Evolutionary conservation across 2,113 vertebrate genomes (phyloP).

Genomic region (Eolophus roseicapilla): DNA sequence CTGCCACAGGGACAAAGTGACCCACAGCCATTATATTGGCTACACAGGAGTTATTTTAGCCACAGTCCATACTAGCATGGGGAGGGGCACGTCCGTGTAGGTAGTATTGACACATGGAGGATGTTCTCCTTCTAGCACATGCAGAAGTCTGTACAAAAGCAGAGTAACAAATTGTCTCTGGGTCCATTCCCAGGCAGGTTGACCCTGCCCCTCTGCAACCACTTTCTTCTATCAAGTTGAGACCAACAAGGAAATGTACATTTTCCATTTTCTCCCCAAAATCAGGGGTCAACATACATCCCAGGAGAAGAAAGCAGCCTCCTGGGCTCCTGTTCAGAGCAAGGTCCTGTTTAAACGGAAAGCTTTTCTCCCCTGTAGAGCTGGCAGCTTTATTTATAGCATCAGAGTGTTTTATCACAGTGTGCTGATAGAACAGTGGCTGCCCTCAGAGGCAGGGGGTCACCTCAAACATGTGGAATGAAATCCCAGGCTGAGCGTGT

Average conservation of each 20-base stretch:
- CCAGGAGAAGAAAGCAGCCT: background rate
- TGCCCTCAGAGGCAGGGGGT: background rate
- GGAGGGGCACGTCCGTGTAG: background rate
- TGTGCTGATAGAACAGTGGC: background rate
- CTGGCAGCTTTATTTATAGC: conserved; percentile 38
- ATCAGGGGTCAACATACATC: background rate
- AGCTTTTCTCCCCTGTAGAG: background rate
- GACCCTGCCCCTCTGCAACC: background rate
- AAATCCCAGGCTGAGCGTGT: background rate
- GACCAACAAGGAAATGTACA: background rate
- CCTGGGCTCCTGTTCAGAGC: background rate
- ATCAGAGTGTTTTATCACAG: background rate
- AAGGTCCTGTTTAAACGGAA: background rate
- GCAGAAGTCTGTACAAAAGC: background rate
- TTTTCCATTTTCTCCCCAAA: background rate
- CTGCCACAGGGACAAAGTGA: background rate
- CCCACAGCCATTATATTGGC: background rate
- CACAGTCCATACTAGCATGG: fast-evolving
- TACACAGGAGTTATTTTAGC: background rate
- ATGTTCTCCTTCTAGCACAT: background rate
- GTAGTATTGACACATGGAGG: fast-evolving
- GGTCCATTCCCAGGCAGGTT: background rate
- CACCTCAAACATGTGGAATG: background rate
- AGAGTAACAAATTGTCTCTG: background rate
- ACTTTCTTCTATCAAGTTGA: background rate